Evolutionary conservation across 2,888 invertebrate species (phyloP), one percentile per base, ranked within the genome.

Genomic region (Drosophila stalkeri): DNA sequence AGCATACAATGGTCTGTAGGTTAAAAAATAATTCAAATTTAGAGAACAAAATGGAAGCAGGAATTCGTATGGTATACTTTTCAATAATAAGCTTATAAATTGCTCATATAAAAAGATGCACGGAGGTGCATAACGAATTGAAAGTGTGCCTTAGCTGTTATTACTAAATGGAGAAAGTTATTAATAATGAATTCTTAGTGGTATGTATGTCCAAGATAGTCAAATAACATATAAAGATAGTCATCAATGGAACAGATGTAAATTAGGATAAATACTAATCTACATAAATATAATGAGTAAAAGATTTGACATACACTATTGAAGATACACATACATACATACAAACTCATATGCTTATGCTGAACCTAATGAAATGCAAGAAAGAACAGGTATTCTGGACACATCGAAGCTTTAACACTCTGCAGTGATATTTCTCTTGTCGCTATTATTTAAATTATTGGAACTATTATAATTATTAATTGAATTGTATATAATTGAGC

Each of bases 121-220:
- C 27, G 27, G 16, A 11, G 16, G 11, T n/a, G 49, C 49, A 49
- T 31, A n/a, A 31, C 3, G 14, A 33, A 23, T 23, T 4, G 43
- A 18, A 18, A 18, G n/a, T 47, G 8, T 31, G 8, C n/a, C 27
- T 27, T 27, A 47, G 23, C 12, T 23, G 1, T 2, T 27, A 33
- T 51, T 51, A 35, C 12, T 20, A 18, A 33, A 33, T 33, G 2
- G 51, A 51, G 51, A 51, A 51, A 51, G 49, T 49, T n/a, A 49
- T 5, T 9, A 2, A 9, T 23, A 23, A 46, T 18, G n/a, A 9
- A 47, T 47, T 47, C 27, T 31, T 2, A 49, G 9, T 31, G 11
- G 31, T n/a, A 31, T 3, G 47, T 16, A 47, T 27, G n/a, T 11
- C n/a, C 5, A n/a, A 31, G 27, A 11, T 31, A 49, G 31, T 31